These are phyloP conservation scores for Agonopterix arenella DNA, from an alignment of 2,888 invertebrate species.

Conservation along the genomic window DNA sequence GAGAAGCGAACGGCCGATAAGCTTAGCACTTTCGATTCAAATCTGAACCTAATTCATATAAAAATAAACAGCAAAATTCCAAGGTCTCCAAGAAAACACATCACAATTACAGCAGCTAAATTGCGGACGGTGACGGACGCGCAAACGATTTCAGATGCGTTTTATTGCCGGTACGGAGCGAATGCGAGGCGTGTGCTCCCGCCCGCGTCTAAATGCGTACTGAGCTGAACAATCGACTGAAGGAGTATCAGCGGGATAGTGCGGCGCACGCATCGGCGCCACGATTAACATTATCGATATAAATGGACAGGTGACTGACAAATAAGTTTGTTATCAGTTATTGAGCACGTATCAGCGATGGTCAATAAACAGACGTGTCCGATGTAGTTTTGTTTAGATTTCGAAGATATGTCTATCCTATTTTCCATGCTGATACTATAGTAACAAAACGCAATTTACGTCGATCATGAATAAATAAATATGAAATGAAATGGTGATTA, in stretches of 20 bases:
- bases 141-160: conserved; percentile 36
- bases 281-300: conserved; percentile 49
- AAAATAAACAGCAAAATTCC: conserved; percentile 14
- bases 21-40: conserved; percentile 1
- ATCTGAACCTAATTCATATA: neutral
- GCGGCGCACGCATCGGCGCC: conserved; percentile 56
- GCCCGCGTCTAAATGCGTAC: conserved; percentile 51
- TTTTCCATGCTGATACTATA: too few relatives aligned
- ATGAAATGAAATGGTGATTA: too few relatives aligned
- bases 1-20: conserved; percentile 22
- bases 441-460: too few relatives aligned
- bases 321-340: neutral
- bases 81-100: conserved; percentile 22
- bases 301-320: conserved; percentile 14
- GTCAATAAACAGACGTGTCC: neutral
- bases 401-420: too few relatives aligned
- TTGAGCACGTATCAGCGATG: neutral
- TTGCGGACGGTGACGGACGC: conserved; percentile 57
- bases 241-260: conserved; percentile 39
- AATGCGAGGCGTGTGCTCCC: conserved; percentile 35
- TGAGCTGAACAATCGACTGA: conserved; percentile 38
- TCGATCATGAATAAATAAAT: too few relatives aligned
- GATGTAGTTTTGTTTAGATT: neutral
- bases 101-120: conserved; percentile 32
- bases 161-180: conserved; percentile 36